These are phyloP conservation scores for Denticeps clupeoides DNA, from an alignment of 2,797 vertebrate species.

Conservation along the genomic window DNA sequence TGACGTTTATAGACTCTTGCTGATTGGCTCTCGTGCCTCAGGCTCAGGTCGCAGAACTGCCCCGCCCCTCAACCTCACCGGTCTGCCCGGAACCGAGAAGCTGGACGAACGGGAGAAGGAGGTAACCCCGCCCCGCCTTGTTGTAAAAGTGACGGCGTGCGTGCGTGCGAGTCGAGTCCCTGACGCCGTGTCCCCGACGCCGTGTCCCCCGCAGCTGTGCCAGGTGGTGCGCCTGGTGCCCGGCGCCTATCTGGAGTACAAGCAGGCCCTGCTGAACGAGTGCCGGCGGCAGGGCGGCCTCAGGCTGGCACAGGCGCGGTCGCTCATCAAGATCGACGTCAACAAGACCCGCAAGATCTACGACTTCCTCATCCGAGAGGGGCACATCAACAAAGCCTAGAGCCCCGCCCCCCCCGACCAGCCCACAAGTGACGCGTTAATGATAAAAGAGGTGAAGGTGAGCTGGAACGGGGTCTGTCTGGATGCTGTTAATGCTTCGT, in stretches of 20 bases:
- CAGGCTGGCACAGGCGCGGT: slow-evolving; percentile 85
- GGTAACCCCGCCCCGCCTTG: too few relatives aligned
- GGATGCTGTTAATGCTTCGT: too few relatives aligned
- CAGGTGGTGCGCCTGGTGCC: slow-evolving; percentile 96
- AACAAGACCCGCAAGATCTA: slow-evolving; percentile 99
- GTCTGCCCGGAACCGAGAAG: slow-evolving; percentile 93
- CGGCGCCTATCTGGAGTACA: slow-evolving; percentile 94
- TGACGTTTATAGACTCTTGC: too few relatives aligned
- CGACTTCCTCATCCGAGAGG: slow-evolving; percentile 94
- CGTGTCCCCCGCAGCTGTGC: slow-evolving; percentile 69
- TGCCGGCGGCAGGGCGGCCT: slow-evolving; percentile 91
- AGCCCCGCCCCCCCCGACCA: not conserved
- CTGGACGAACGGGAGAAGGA: slow-evolving; percentile 95
- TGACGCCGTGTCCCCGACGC: slow-evolving; percentile 9
- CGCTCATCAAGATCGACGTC: slow-evolving; percentile 98
- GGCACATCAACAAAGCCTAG: slow-evolving; percentile 89
- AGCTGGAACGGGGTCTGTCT: too few relatives aligned
- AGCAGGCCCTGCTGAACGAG: slow-evolving; percentile 88
- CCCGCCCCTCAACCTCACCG: slow-evolving; percentile 89
- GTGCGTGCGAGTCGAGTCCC: too few relatives aligned
- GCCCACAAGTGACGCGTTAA: too few relatives aligned
- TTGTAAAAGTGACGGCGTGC: too few relatives aligned
- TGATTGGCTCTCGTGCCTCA: slow-evolving; percentile 26
- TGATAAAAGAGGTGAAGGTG: too few relatives aligned
- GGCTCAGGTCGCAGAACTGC: slow-evolving; percentile 80